Evolutionary conservation across 1,140 invertebrate species (phyloP), one percentile per base, ranked within the genome.

Genomic region (Magallana angulata): DNA sequence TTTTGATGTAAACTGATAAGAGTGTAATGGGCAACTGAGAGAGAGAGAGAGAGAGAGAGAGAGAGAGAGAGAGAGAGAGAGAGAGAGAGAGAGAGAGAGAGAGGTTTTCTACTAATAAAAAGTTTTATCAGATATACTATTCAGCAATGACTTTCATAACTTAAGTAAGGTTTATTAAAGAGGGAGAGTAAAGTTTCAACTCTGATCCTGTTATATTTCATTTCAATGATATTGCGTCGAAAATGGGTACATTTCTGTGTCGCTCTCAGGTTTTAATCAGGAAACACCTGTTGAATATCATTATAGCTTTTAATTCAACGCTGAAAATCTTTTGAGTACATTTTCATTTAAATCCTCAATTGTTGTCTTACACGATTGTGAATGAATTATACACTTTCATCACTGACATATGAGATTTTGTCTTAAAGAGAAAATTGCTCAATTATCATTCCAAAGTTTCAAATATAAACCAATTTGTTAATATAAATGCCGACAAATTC

Each of bases 271-370:
- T 76, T 9, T 16, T 8, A 24, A 76, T 30, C 24, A 76, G 2
- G 18, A 76, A 48, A 30, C 24, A 9, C 11, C 68, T 30, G 24
- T 30, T 76, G 68, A 24, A 76, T 76, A 76, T 76, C 68, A 76
- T 12, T 24, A 30, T 76, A 76, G 24, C 24, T 76, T 18, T 76
- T 36, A 76, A 76, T 30, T 76, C 36, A 30, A 76, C 24, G 68
- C 2, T 12, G 36, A 24, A 76, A 12, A 68, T 76, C 24, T 76
- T 76, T 76, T 76, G 24, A 30, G 24, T 18, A 36, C 68, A 76
- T 76, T 76, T 76, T 30, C 68, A 30, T 76, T 30, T 76, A 30
- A 76, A 76, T 76, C 68, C 68, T 12, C 36, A 76, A 76, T 76
- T 76, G 68, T 12, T 76, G 24, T 76, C 30, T 76, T 36, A 4